These are phyloP conservation scores for Theropithecus gelada DNA, from an alignment of 2,113 vertebrate genomes.

Conservation along the genomic window DNA sequence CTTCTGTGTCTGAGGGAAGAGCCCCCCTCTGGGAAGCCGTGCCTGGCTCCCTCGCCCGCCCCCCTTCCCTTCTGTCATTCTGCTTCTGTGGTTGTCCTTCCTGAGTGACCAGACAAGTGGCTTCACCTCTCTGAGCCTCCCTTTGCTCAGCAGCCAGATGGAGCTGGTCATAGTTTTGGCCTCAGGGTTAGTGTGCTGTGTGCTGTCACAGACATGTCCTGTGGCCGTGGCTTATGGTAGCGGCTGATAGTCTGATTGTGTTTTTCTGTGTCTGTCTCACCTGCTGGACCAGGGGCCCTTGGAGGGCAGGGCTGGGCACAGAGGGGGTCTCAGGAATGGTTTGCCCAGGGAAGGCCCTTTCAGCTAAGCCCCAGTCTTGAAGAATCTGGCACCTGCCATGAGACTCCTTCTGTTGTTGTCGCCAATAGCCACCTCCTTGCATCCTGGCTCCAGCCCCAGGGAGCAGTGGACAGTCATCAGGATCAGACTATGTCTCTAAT, in stretches of 20 bases:
- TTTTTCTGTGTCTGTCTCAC: background rate
- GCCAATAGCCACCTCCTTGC: background rate
- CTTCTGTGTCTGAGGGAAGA: background rate
- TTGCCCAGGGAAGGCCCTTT: background rate
- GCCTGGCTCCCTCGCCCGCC: background rate
- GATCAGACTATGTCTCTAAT: background rate
- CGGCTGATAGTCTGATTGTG: background rate
- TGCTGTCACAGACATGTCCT: fast-evolving
- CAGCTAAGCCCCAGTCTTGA: background rate
- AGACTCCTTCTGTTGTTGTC: background rate
- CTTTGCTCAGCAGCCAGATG: fast-evolving
- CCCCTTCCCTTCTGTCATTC: too few species aligned
- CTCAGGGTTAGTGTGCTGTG: background rate
- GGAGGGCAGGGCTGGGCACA: background rate
- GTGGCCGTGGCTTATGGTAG: fast-evolving
- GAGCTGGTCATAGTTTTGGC: fast-evolving
- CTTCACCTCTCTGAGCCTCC: background rate
- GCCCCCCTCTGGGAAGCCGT: background rate
- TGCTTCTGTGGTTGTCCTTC: fast-evolving
- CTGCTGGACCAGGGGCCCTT: background rate
- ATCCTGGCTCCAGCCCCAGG: background rate
- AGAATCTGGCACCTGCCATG: fast-evolving
- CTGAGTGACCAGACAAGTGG: background rate
- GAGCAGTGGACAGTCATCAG: background rate
- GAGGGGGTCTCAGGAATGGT: background rate